Base-by-base conservation (phyloP, 2,113 vertebrate genomes). In the Upupa epops region DNA sequence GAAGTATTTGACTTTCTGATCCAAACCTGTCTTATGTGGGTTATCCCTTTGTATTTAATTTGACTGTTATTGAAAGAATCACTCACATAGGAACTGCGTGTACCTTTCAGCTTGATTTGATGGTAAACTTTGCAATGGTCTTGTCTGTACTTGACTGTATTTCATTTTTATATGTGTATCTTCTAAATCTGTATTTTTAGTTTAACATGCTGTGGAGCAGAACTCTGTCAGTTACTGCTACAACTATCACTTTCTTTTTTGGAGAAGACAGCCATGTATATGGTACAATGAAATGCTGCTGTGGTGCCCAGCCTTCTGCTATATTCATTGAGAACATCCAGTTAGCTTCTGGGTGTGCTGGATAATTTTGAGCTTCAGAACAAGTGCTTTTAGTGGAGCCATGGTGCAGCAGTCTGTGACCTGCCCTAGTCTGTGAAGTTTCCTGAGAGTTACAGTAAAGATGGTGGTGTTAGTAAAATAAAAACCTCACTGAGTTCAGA, bases 271-370 rank as follows among this genome's bases (percentile, higher is more conserved):
- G 17, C 10, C 2, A 1, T 36, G 19, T 24, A 11, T 56, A 49
- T 49, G 34, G 40, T 18, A 42, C 72, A 52, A 19, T 10, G 48
- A 28, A 49, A 54, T 40, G 26, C 16, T 56, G 45, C 31, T 37
- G 28, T 2, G 4, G 22, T 69, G 37, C 20, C 22, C 48, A 61
- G 34, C 40, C 46, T 68, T 20, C 55, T 8, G 11, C 5, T 63
- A 17, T 31, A 31, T 51, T 63, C 20, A 31, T 69, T 6, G 3
- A 45, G 36, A 51, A 10, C 34, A 24, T 34, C n/a, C 20, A 58
- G 17, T 2, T 12, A 26, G 17, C 5, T 4, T 63, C 19, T 0
- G 2, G 13, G 63, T 55, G 24, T 2, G 0, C 31, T 32, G 31
- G 42, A 28, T 40, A 21, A 8, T 25, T 36, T 45, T 51, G 68